A percentile compares a stretch with the other conserved stretches of the same genome.
These are phyloP conservation scores for Chymomyza amoena DNA, from an alignment of 2,888 invertebrate genomes.

Conservation along the genomic window DNA sequence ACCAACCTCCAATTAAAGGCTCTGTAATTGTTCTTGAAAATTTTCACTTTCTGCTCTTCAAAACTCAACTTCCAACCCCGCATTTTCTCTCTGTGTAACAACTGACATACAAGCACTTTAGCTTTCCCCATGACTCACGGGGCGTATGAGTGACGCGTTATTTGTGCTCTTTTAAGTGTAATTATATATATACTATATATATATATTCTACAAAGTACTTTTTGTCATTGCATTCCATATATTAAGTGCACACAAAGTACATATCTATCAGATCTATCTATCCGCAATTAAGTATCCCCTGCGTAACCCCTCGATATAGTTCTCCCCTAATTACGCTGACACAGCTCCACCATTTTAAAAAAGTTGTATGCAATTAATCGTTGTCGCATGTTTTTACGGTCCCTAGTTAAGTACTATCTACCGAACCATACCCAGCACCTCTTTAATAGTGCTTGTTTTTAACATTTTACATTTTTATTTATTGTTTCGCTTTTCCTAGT, in stretches of 20 bases:
- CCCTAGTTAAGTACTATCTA: conserved; percentile 7
- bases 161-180: conserved; percentile 8
- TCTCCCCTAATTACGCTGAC: conserved; percentile 21
- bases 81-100: background rate
- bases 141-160: conserved; percentile 38
- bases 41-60: too few species aligned
- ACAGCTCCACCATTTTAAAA: conserved; percentile 40
- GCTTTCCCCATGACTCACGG: conserved; percentile 44
- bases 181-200: conserved; percentile 3
- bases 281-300: background rate
- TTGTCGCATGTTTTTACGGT: conserved; percentile 39
- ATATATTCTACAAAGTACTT: conserved; percentile 20
- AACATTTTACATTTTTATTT: background rate
- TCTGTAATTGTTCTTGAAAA: too few species aligned
- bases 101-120: background rate
- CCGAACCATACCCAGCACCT: too few species aligned
- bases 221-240: conserved; percentile 26
- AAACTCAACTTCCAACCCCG: too few species aligned
- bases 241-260: background rate
- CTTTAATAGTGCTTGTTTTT: background rate
- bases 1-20: too few species aligned
- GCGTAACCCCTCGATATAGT: background rate
- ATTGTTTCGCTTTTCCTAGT: conserved; percentile 14
- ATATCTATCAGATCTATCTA: background rate
- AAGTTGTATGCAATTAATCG: conserved; percentile 50